These are phyloP conservation scores for Prochilodus magdalenae DNA, from an alignment of 2,113 vertebrate genomes.

Conservation along the genomic window DNA sequence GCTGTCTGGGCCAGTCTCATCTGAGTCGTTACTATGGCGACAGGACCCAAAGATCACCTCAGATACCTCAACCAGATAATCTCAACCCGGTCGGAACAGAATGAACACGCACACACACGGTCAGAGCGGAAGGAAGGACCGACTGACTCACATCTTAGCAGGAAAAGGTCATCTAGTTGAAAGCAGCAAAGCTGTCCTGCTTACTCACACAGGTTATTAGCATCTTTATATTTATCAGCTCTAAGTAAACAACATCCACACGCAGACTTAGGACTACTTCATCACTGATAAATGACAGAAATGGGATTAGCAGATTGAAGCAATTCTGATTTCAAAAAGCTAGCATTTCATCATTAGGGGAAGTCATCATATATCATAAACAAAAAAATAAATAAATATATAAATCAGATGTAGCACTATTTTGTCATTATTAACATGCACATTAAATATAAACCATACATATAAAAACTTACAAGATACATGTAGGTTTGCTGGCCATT, in stretches of 20 bases:
- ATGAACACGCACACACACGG: slow-evolving; percentile 28
- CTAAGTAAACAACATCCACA: not conserved
- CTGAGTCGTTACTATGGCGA: slow-evolving; percentile 52
- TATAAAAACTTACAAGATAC: too few species aligned
- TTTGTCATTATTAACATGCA: too few species aligned
- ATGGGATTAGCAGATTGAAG: too few species aligned
- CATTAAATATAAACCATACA: too few species aligned
- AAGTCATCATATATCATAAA: too few species aligned
- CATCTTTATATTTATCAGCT: not conserved
- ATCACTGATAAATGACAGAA: too few species aligned
- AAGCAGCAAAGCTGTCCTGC: not conserved
- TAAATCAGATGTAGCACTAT: too few species aligned
- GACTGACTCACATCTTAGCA: not conserved
- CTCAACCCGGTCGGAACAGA: slow-evolving; percentile 43
- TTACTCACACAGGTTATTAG: not conserved
- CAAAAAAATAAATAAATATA: too few species aligned
- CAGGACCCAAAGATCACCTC: slow-evolving; percentile 49
- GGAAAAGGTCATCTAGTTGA: not conserved
- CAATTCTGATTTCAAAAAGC: too few species aligned
- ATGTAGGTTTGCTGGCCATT: too few species aligned
- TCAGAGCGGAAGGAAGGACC: not conserved
- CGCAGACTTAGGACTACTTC: too few species aligned
- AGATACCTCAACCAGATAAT: slow-evolving; percentile 59
- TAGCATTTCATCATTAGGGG: too few species aligned
- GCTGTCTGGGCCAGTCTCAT: slow-evolving; percentile 49